phyloP scores from a whole-genome alignment of 64 coral and sea anemone species.

The Montipora foliosa region DNA sequence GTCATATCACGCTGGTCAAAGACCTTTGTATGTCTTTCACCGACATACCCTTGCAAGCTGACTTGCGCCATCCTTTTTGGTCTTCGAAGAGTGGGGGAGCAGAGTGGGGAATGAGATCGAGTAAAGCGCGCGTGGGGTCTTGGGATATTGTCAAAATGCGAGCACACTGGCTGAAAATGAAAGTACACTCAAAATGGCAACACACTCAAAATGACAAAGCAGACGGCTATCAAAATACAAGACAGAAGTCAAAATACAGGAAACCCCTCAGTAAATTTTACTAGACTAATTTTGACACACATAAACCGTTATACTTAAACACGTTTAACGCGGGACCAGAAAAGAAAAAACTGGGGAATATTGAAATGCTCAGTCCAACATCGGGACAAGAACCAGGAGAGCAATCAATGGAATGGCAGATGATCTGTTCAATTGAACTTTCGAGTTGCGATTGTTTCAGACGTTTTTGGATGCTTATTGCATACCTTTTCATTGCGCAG shows the following conservation, averaged over 20 bases:
- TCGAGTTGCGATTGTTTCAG: slow-evolving; percentile 13
- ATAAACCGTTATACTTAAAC: too few relatives aligned
- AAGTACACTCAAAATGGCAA: not conserved
- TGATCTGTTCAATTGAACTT: slow-evolving; percentile 30
- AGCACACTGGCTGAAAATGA: not conserved
- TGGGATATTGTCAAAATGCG: not conserved
- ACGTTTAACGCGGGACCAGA: not conserved
- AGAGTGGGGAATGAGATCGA: not conserved
- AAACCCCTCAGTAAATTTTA: too few relatives aligned
- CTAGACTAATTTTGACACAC: too few relatives aligned
- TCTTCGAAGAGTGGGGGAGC: too few relatives aligned
- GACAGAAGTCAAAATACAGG: too few relatives aligned
- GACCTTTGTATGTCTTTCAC: not conserved
- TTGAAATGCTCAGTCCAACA: slow-evolving; percentile 8
- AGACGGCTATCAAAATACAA: too few relatives aligned
- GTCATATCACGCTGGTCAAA: not conserved
- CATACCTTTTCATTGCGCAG: not conserved
- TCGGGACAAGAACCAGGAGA: not conserved
- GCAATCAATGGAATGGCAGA: not conserved
- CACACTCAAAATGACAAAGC: too few relatives aligned
- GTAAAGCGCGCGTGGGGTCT: not conserved
- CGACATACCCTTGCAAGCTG: not conserved
- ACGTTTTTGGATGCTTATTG: slow-evolving; percentile 7
- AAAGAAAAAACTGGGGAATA: slow-evolving; percentile 16
- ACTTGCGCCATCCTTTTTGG: not conserved